A percentile compares a stretch with the other conserved stretches of the same genome.
Conservation (phyloP, 2,113 vertebrate genomes). For the Nesoenas mayeri region DNA sequence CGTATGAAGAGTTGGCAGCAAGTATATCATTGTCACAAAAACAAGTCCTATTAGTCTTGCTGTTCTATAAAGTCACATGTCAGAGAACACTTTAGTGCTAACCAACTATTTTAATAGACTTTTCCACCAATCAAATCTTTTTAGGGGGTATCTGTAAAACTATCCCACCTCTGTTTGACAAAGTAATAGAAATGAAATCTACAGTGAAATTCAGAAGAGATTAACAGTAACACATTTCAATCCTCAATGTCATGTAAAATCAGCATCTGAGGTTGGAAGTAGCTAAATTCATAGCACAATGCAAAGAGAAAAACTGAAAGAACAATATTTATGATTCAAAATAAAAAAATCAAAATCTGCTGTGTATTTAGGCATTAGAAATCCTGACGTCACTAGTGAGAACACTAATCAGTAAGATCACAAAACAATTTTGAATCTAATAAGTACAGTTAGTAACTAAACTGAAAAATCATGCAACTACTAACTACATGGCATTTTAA, state of each 20-base stretch:
- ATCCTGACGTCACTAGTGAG: background rate
- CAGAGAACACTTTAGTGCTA: background rate
- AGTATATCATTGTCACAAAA: background rate
- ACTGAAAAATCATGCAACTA: background rate
- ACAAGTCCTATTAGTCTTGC: background rate
- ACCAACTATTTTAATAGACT: constrained; percentile 25
- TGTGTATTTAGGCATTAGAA: background rate
- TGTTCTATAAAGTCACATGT: background rate
- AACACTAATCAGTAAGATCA: background rate
- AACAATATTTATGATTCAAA: background rate
- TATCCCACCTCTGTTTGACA: background rate
- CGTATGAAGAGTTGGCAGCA: background rate
- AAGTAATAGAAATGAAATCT: background rate
- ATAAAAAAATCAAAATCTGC: background rate
- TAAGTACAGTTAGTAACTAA: background rate
- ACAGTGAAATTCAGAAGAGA: background rate
- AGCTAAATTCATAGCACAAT: background rate
- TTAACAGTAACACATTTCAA: background rate
- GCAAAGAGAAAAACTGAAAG: background rate
- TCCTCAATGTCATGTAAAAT: background rate
- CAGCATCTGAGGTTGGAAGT: background rate
- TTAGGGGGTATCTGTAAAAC: background rate
- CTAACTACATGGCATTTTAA: background rate
- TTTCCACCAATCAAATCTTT: background rate
- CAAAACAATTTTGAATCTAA: background rate